Evolutionary conservation across 23 tunicate genomes (phyloP).

Genomic region (Ciona savignyi): DNA sequence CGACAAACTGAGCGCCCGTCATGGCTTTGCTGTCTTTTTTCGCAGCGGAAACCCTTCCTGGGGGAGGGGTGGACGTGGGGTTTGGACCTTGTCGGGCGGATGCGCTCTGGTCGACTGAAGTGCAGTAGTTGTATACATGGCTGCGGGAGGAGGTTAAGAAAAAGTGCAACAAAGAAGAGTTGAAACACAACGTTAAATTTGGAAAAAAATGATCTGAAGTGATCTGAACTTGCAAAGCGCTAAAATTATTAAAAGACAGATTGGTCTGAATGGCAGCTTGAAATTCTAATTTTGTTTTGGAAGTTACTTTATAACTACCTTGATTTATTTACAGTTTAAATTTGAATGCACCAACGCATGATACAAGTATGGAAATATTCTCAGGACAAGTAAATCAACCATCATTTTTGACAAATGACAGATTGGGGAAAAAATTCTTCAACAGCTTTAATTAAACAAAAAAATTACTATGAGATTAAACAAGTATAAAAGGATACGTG

Average conservation of each 20-base stretch:
- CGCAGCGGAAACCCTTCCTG: constrained; percentile 7
- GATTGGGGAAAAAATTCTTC: too few species aligned
- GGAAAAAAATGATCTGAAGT: background rate
- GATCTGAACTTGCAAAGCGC: background rate
- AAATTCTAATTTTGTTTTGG: too few species aligned
- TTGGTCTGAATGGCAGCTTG: too few species aligned
- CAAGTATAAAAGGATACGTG: constrained; percentile 57
- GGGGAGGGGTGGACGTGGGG: constrained; percentile 23
- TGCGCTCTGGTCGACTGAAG: constrained; percentile 78
- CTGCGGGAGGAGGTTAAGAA: constrained; percentile 18
- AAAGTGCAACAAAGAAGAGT: background rate
- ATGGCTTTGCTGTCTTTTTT: constrained; percentile 42
- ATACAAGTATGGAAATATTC: too few species aligned
- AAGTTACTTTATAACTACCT: too few species aligned
- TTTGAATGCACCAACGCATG: too few species aligned
- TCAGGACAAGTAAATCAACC: too few species aligned
- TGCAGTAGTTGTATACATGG: constrained; percentile 96
- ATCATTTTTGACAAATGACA: too few species aligned
- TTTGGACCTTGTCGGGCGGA: constrained; percentile 62
- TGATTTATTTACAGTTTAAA: too few species aligned
- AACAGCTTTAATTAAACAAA: too few species aligned
- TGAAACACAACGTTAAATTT: background rate
- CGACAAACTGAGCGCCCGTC: constrained; percentile 80
- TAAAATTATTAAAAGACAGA: too few species aligned
- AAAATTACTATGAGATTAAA: background rate